Conservation (phyloP, 2,113 vertebrate genomes). For the Saimiri boliviensis region DNA sequence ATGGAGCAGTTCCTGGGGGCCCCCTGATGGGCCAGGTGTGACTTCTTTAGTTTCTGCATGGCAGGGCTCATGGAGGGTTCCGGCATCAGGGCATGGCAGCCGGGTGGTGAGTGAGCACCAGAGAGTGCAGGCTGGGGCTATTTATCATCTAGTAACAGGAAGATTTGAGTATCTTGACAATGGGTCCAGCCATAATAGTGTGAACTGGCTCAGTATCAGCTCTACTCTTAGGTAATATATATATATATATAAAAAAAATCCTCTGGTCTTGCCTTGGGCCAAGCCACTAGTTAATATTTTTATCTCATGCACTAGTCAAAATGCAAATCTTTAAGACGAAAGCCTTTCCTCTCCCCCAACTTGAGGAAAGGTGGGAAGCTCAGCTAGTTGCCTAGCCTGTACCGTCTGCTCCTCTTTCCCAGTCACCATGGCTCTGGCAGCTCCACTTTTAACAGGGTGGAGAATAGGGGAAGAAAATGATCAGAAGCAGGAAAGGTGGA, state of each 20-base stretch:
- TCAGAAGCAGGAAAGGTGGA: not conserved
- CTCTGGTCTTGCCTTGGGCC: not conserved
- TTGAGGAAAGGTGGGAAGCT: not conserved
- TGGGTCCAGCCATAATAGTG: not conserved
- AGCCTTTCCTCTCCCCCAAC: not conserved
- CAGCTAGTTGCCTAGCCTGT: not conserved
- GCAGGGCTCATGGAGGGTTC: not conserved
- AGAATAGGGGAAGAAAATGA: not conserved
- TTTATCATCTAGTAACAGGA: not conserved
- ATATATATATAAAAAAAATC: not conserved
- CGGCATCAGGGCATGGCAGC: not conserved
- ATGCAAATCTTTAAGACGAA: not conserved
- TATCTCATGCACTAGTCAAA: not conserved
- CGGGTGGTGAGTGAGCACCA: not conserved
- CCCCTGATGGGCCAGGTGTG: not conserved
- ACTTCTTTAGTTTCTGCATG: not conserved
- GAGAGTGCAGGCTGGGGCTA: not conserved
- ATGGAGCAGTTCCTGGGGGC: not conserved
- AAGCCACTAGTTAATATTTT: not conserved
- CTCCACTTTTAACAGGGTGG: rapidly evolving
- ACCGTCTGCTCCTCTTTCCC: no score
- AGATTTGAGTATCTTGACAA: not conserved
- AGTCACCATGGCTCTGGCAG: not conserved
- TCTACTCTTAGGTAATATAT: not conserved
- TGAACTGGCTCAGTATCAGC: not conserved